Evolutionary conservation across 2,797 vertebrate species (phyloP), one percentile per base, ranked within the genome.

Genomic region (Ctenopoma multispine): DNA sequence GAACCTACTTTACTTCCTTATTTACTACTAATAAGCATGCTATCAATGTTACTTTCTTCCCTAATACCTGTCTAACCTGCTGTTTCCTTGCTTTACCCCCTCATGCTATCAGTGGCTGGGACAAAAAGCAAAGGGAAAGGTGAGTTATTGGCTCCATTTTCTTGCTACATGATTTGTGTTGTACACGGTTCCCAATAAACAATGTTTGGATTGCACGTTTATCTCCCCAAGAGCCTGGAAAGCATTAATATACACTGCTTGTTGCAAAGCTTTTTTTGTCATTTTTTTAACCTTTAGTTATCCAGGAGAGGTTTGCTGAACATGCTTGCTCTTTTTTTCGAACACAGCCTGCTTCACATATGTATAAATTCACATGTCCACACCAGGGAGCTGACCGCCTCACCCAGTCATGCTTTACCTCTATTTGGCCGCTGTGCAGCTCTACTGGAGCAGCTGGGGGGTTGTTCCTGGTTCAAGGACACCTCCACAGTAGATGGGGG

Each of bases 71-170:
- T 92, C 94, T 96, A 96, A 96, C 92, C 87, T 90, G 72, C 94
- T 92, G 93, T 94, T 95, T 94, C 90, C 94, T 95, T 89, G 86
- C 92, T 94, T 95, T 92, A 82, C 77, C 77, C 76, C 80, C 89
- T 94, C 88, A 91, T 84, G 89, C 90, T 94, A 91, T 93, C 96
- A 99, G 97, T 96, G 91, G 95, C 96, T 93, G 97, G 95, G 90
- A 95, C 96, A 88, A 99, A 97, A 96, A 98, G 80, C 95, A 98
- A 96, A 97, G 87, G 82, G 75, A 98, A 96, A 98, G 97, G 98
- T 99, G 96, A 99, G 97, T 96, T 95, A 92, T 89, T 90, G 90
- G 92, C 82, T 94, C 88, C 73, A 77, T 94, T 92, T 93, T 92
- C 94, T 90, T 76, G 77, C 84, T 81, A 80, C 88, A 87, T 94